A percentile compares a stretch with the other conserved stretches of the same genome.
phyloP scores from a whole-genome alignment of 2,797 vertebrate genomes.

The Gouania willdenowi region DNA sequence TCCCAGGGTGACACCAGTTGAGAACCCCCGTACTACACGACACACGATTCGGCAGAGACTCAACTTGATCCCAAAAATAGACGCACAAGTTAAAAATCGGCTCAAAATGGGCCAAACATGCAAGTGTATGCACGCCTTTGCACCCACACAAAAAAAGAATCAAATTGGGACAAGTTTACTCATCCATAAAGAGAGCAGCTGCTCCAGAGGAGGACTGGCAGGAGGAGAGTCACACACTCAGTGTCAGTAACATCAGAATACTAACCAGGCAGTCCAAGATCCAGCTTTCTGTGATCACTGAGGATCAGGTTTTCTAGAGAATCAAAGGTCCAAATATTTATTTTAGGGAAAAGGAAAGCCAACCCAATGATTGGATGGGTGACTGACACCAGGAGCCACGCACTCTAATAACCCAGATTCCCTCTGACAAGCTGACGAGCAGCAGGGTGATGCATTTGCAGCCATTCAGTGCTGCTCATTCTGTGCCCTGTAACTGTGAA shows the following conservation, averaged over 20 bases:
- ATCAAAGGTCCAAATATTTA: slow-evolving; percentile 38
- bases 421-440: slow-evolving; percentile 19
- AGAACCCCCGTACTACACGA: too few species aligned
- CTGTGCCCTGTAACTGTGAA: slow-evolving; percentile 14
- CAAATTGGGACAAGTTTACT: background rate
- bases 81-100: too few species aligned
- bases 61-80: too few species aligned
- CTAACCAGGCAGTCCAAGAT: too few species aligned
- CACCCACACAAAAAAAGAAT: too few species aligned
- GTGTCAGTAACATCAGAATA: slow-evolving; percentile 34
- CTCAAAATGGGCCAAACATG: too few species aligned
- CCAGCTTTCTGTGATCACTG: slow-evolving; percentile 1
- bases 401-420: slow-evolving; percentile 29
- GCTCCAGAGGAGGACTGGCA: background rate
- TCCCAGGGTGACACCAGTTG: too few species aligned
- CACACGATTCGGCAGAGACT: too few species aligned
- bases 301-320: slow-evolving; percentile 1
- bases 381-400: slow-evolving; percentile 10
- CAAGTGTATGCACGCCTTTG: too few species aligned
- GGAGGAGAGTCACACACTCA: background rate
- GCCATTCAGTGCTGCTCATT: slow-evolving; percentile 16
- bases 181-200: background rate
- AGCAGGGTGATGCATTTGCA: slow-evolving; percentile 27
- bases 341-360: slow-evolving; percentile 26
- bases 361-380: background rate